Percentiles rank a stretch among this genome's conserved stretches.
These are phyloP conservation scores for Ammodytes dubius DNA, from an alignment of 2,113 vertebrate species.

Conservation along the genomic window DNA sequence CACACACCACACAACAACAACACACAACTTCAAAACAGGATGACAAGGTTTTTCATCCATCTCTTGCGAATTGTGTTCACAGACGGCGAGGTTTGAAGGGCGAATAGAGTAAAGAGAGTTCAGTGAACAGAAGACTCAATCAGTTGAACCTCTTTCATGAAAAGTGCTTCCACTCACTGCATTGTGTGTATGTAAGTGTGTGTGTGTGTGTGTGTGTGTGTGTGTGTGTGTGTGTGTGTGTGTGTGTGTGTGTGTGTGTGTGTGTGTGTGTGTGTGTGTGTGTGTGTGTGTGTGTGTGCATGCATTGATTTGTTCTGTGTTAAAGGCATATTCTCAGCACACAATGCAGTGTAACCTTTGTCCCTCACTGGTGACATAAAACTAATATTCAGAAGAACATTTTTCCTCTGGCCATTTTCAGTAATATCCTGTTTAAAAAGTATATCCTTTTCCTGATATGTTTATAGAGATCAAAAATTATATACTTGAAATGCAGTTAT, in stretches of 20 bases:
- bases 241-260: background rate
- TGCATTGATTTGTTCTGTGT: background rate
- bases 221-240: constrained; percentile 1
- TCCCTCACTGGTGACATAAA: background rate
- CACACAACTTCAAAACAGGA: background rate
- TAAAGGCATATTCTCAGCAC: background rate
- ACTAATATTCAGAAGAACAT: background rate
- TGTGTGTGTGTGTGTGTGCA: background rate
- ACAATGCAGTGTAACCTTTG: background rate
- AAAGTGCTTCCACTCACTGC: background rate
- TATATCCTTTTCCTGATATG: no score
- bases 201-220: constrained; percentile 8
- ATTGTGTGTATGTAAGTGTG: background rate
- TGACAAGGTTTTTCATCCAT: constrained; percentile 34
- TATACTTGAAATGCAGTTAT: no score
- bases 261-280: background rate
- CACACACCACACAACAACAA: no score
- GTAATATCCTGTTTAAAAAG: no score
- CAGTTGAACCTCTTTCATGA: constrained; percentile 3
- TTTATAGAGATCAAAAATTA: no score
- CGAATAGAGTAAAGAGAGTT: constrained; percentile 32
- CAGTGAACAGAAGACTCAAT: constrained; percentile 36
- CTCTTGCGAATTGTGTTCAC: constrained; percentile 30
- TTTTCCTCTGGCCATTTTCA: background rate
- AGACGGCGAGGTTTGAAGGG: constrained; percentile 33